phyloP scores from a whole-genome alignment of 2,113 vertebrate species.

The Nyctibius bracteatus region DNA sequence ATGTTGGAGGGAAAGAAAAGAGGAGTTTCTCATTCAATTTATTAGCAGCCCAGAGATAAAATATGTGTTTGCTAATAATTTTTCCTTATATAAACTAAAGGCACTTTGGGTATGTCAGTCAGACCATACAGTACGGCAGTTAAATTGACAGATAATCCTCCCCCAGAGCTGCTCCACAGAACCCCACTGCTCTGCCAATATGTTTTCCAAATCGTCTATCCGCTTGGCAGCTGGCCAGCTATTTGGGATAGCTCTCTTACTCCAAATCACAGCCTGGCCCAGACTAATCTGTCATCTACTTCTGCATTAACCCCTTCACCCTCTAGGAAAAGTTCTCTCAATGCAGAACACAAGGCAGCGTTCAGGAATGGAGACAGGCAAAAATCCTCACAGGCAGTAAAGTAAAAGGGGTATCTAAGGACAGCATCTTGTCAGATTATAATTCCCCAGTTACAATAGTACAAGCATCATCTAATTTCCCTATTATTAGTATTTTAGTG shows the following conservation, averaged over 20 bases:
- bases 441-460: not conserved
- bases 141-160: conserved; percentile 8
- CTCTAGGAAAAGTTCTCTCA: not conserved
- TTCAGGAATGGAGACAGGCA: fast-evolving
- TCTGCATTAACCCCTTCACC: conserved; percentile 27
- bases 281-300: conserved; percentile 3
- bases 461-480: not conserved
- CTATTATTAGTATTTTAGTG: not conserved
- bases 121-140: not conserved
- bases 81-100: not conserved
- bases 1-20: not conserved
- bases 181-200: not conserved
- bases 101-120: not conserved
- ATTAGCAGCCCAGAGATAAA: not conserved
- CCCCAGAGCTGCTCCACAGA: conserved; percentile 6
- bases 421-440: not conserved
- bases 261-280: conserved; percentile 40
- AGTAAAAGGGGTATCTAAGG: not conserved
- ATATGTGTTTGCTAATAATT: not conserved
- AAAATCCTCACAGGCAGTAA: not conserved
- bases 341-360: not conserved
- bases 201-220: not conserved
- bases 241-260: conserved; percentile 10
- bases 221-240: not conserved
- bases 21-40: conserved; percentile 2